A percentile compares a stretch with the other conserved stretches of the same genome.
Evolutionary conservation across 2,113 vertebrate genomes (phyloP).

Genomic region (Phrynosoma blainvillii): DNA sequence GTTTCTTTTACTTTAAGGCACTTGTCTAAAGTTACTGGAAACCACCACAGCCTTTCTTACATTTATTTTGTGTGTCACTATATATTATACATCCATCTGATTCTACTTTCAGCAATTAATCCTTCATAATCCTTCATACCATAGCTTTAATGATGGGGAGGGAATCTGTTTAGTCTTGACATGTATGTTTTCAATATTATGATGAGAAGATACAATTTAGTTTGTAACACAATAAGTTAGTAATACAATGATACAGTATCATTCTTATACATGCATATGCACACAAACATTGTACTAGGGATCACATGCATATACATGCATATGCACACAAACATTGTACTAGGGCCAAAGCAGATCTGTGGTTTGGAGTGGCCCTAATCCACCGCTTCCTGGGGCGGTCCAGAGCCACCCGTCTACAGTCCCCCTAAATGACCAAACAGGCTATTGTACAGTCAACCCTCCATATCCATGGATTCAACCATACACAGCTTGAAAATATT

Average conservation of each 20-base stretch:
- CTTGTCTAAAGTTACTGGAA: neutral
- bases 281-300: neutral
- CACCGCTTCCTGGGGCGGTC: no score
- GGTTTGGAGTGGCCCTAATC: no score
- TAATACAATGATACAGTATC: neutral
- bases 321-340: neutral
- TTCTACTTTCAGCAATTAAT: neutral
- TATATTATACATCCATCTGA: neutral
- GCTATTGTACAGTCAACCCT: no score
- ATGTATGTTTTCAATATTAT: neutral
- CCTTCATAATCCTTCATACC: slow-evolving; percentile 7
- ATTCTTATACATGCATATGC: neutral
- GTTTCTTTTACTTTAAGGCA: neutral
- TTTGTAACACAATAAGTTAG: neutral
- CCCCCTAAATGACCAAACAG: no score
- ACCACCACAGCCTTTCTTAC: neutral
- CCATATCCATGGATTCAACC: no score
- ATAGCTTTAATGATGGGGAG: neutral
- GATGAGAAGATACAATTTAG: neutral
- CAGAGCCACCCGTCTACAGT: no score
- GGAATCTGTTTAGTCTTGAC: neutral
- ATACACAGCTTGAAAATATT: no score
- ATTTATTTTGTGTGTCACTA: neutral
- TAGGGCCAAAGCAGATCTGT: neutral
- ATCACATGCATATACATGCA: neutral